A percentile compares a stretch with the other conserved stretches of the same genome.
These are phyloP conservation scores for Cephalopachus bancanus DNA, from an alignment of 2,797 vertebrate species.

Conservation along the genomic window DNA sequence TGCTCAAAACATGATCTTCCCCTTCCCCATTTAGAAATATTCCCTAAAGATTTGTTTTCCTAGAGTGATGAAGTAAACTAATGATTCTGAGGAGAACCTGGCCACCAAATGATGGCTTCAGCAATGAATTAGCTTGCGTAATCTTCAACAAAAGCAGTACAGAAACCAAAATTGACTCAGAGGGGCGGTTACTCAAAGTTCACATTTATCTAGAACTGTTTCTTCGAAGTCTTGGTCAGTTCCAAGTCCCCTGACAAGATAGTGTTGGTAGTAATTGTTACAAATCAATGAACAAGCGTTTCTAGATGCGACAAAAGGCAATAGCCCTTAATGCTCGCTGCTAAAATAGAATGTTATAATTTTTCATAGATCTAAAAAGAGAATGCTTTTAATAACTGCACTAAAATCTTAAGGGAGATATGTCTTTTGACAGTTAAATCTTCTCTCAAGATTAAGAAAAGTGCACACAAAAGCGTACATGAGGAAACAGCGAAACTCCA, in stretches of 20 bases:
- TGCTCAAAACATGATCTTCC: neutral
- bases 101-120: neutral
- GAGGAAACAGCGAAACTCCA: slow-evolving; percentile 14
- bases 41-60: slow-evolving; percentile 32
- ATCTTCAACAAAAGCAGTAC: slow-evolving; percentile 6
- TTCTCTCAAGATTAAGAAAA: slow-evolving; percentile 11
- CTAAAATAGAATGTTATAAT: slow-evolving; percentile 14
- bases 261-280: slow-evolving; percentile 4
- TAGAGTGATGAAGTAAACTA: neutral
- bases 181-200: slow-evolving; percentile 22
- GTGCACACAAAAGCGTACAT: neutral
- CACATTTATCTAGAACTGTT: slow-evolving; percentile 18
- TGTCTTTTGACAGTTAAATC: slow-evolving; percentile 22
- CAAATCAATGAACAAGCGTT: slow-evolving; percentile 56
- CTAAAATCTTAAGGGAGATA: slow-evolving; percentile 32
- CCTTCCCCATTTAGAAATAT: neutral
- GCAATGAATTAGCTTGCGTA: slow-evolving; percentile 34
- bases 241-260: neutral
- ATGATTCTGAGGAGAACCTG: slow-evolving; percentile 48
- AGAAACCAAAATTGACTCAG: slow-evolving; percentile 1
- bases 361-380: slow-evolving; percentile 48
- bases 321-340: neutral
- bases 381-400: neutral
- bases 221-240: slow-evolving; percentile 23
- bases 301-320: slow-evolving; percentile 53